Conservation (phyloP, 2,113 vertebrate genomes). For the Fukomys damarensis region DNA sequence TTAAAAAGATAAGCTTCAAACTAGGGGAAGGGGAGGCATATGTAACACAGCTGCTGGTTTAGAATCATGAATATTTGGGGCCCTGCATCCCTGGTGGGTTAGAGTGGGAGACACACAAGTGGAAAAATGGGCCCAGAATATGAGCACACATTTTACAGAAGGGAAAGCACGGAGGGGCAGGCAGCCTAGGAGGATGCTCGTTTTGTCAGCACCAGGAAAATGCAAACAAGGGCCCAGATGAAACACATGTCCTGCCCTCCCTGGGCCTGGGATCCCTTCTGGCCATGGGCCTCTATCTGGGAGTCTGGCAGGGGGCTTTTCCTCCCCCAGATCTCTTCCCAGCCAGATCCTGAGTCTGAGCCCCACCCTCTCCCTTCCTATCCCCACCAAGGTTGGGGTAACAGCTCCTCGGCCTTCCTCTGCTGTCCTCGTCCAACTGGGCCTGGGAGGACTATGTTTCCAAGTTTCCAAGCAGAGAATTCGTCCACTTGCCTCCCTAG, state of each 20-base stretch:
- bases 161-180: neutral
- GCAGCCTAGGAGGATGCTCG: neutral
- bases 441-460: neutral
- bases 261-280: neutral
- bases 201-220: neutral
- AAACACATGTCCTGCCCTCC: neutral
- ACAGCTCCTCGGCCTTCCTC: neutral
- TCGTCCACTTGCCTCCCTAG: neutral
- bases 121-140: neutral
- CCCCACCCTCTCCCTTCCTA: neutral
- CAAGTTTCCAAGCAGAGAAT: neutral
- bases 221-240: neutral
- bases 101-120: neutral
- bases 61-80: neutral
- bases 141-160: neutral
- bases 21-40: neutral
- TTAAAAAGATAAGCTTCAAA: constrained; percentile 13
- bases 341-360: neutral
- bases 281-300: neutral
- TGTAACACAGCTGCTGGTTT: neutral
- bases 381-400: neutral
- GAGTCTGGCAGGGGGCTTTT: neutral
- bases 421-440: neutral
- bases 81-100: neutral
- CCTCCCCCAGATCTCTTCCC: neutral